A percentile compares a stretch with the other conserved stretches of the same genome.
phyloP scores from a whole-genome alignment of 30 jellyfish, hydroid and myxozoan species.

The Aurelia aurita complex sp. Pacific region DNA sequence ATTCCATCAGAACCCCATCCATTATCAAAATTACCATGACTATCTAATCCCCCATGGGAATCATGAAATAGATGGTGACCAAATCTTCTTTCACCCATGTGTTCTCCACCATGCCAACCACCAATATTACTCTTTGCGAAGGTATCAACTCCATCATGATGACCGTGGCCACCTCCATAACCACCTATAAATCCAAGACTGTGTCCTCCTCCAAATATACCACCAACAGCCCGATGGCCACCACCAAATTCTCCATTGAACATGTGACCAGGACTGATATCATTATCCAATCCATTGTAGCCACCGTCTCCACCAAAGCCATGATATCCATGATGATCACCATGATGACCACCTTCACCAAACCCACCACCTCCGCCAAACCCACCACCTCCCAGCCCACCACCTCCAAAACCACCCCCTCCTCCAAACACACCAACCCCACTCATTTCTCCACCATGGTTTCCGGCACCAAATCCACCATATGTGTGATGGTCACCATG shows the following conservation, averaged over 20 bases:
- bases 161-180: constrained; percentile 53
- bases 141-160: constrained; percentile 31
- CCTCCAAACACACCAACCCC: constrained; percentile 26
- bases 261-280: constrained; percentile 1
- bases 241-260: constrained; percentile 62
- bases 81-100: constrained; percentile 52
- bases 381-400: constrained; percentile 32
- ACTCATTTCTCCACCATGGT: too few relatives aligned
- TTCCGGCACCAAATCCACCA: constrained; percentile 4
- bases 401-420: constrained; percentile 14
- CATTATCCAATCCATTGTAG: constrained; percentile 49
- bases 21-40: constrained; percentile 55
- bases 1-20: constrained; percentile 77
- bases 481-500: constrained; percentile 21
- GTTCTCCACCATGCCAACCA: constrained; percentile 35
- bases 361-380: constrained; percentile 16
- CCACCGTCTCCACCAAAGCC: constrained; percentile 56
- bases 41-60: constrained; percentile 56
- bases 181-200: constrained; percentile 48
- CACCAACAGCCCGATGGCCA: constrained; percentile 75
- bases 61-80: constrained; percentile 57
- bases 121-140: constrained; percentile 49
- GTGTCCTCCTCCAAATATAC: constrained; percentile 70
- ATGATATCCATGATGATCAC: constrained; percentile 15
- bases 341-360: constrained; percentile 10